These are phyloP conservation scores for Ficedula albicollis DNA, from an alignment of 2,797 vertebrate species.

Conservation along the genomic window DNA sequence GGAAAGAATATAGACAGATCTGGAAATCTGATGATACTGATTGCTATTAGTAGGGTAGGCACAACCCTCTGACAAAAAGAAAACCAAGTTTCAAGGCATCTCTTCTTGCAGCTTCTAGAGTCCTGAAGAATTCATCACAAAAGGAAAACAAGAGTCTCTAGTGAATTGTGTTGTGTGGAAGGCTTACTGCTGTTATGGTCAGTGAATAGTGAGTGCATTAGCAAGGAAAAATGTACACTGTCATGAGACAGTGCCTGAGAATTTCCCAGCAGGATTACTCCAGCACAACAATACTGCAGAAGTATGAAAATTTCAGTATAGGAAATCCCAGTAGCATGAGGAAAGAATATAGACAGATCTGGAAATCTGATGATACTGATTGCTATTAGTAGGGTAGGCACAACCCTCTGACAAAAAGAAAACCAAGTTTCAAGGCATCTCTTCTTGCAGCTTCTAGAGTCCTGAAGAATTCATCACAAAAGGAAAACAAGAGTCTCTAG, in stretches of 20 bases:
- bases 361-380: background rate
- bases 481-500: background rate
- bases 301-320: no score
- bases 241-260: background rate
- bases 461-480: background rate
- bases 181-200: background rate
- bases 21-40: background rate
- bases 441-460: background rate
- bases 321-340: background rate
- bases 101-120: background rate
- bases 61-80: background rate
- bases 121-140: background rate
- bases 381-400: background rate
- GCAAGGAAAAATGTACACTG: background rate
- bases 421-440: background rate
- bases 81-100: background rate
- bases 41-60: background rate
- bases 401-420: background rate
- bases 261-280: background rate
- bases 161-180: background rate
- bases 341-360: background rate
- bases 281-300: background rate
- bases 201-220: background rate
- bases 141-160: background rate
- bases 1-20: background rate